Evolutionary conservation across 2,888 invertebrate species (phyloP), one percentile per base, ranked within the genome.

Genomic region (Tridacna gigas): DNA sequence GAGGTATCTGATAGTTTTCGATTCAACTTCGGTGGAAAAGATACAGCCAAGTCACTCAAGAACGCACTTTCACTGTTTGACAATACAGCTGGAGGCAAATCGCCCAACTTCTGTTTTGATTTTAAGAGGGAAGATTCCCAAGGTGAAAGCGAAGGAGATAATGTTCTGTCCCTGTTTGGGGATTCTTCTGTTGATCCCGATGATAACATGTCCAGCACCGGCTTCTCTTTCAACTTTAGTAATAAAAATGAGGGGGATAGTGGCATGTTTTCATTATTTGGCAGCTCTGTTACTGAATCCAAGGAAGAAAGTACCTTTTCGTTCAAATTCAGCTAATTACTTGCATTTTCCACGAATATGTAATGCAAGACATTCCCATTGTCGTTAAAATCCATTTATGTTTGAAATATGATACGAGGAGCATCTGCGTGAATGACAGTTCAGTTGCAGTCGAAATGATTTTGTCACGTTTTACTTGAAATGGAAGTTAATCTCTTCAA

Each of bases 151-250:
- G 22, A n/a, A 63, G 11, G 20, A 25, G 69, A 47, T 0, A 45
- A 69, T 22, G 47, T 45, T 12, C 37, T 69, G 45, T 69, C 69
- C 37, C 20, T 69, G 0, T 69, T 69, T 45, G 69, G 47, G 20
- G 69, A 69, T 20, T 45, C 37, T 47, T 18, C 45, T 5, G 69
- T 1, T 0, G 12, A 69, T 18, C 66, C 4, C 12, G 22, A 63
- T 18, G 22, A 25, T 22, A 63, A 66, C 25, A 28, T 5, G 18
- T 66, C 66, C 12, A n/a, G 20, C n/a, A 28, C n/a, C 7, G 37
- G 18, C 45, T 69, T 69, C n/a, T 45, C 18, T 45, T 45, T 69
- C n/a, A 69, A 45, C 25, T 69, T 69, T 69, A 20, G 69, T 69
- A 0, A 69, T n/a, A 47, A 69, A 18, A 28, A 69, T 45, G 69